Percentiles rank a stretch among this genome's conserved stretches.
These are phyloP conservation scores for Xenus cinereus DNA, from an alignment of 2,113 vertebrate genomes.

Conservation along the genomic window DNA sequence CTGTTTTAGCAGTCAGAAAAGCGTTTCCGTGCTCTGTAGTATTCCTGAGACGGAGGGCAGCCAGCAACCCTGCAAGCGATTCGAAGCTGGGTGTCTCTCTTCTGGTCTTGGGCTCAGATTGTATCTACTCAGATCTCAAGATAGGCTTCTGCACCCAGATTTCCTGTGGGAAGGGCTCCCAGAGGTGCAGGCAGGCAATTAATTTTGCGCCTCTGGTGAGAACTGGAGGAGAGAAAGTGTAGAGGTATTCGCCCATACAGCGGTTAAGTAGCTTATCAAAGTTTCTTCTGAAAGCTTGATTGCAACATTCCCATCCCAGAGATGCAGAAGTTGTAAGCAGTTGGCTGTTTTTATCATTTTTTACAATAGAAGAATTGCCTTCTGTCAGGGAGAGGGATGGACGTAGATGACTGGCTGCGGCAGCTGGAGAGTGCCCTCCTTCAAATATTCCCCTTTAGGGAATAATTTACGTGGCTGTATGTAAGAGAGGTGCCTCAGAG, in stretches of 20 bases:
- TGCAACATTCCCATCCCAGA: not conserved
- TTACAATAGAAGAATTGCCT: not conserved
- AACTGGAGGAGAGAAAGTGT: not conserved
- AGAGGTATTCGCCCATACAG: accelerated
- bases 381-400: not conserved
- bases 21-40: accelerated
- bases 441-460: not conserved
- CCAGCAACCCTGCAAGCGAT: not conserved
- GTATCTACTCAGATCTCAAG: not conserved
- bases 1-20: not conserved
- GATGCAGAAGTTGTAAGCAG: not conserved
- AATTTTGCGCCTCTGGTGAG: not conserved
- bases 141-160: accelerated
- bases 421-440: not conserved
- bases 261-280: not conserved
- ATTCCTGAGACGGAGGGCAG: not conserved
- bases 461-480: too few relatives aligned
- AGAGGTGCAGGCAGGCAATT: not conserved
- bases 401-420: not conserved
- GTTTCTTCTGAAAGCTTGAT: not conserved
- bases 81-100: not conserved
- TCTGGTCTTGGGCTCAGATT: not conserved
- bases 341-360: not conserved
- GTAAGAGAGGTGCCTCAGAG: accelerated
- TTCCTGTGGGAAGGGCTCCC: not conserved